Conservation (phyloP, 2,888 invertebrate genomes). For the Byasa hedistus region DNA sequence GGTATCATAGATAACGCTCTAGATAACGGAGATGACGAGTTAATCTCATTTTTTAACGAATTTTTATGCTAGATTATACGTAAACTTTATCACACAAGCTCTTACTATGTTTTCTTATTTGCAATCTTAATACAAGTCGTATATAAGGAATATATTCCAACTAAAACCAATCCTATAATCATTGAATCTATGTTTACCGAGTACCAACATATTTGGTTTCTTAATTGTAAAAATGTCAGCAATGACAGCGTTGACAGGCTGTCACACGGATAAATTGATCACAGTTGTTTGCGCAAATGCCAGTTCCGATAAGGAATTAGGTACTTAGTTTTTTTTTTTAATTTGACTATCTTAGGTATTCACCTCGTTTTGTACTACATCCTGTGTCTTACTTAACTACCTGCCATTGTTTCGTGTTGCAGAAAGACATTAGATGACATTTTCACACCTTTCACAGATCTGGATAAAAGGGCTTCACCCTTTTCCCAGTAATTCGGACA, state of each 20-base stretch:
- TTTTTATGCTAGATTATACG: slow-evolving; percentile 62
- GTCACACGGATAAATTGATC: slow-evolving; percentile 76
- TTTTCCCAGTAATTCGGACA: slow-evolving; percentile 61
- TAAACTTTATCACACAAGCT: slow-evolving; percentile 41
- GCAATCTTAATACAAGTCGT: slow-evolving; percentile 33
- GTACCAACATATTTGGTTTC: slow-evolving; percentile 68
- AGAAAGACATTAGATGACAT: no score
- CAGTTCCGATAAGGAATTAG: slow-evolving; percentile 65
- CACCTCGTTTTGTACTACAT: slow-evolving; percentile 40
- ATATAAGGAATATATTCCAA: slow-evolving; percentile 49
- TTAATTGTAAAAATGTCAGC: slow-evolving; percentile 77
- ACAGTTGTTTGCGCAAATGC: slow-evolving; percentile 75
- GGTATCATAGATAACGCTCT: slow-evolving; percentile 59
- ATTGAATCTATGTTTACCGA: slow-evolving; percentile 55
- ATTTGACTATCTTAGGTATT: slow-evolving; percentile 52
- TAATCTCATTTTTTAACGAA: slow-evolving; percentile 76
- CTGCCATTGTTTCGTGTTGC: no score
- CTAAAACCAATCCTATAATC: slow-evolving; percentile 37
- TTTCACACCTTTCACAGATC: neutral
- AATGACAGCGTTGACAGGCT: slow-evolving; percentile 73
- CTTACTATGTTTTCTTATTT: slow-evolving; percentile 26
- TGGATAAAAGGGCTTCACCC: slow-evolving; percentile 64
- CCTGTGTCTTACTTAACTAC: no score
- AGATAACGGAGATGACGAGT: slow-evolving; percentile 76
- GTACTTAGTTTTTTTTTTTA: slow-evolving; percentile 64